phyloP scores from a whole-genome alignment of 2,888 invertebrate species.

The Odontothrips loti region DNA sequence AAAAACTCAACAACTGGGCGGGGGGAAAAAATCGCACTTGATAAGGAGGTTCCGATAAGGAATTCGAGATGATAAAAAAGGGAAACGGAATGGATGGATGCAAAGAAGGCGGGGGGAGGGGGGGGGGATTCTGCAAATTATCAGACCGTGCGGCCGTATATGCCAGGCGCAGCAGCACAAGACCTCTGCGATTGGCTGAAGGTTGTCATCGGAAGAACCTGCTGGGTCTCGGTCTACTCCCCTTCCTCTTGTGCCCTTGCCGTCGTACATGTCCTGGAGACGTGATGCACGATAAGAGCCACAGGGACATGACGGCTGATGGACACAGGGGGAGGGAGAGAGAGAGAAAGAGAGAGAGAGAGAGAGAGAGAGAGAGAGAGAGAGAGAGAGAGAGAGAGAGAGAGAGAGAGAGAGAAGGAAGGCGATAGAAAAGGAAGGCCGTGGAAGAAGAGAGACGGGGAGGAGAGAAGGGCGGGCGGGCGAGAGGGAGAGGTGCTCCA shows the following conservation, averaged over 20 bases:
- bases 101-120: too few relatives aligned
- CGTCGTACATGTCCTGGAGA: background rate
- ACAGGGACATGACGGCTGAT: background rate
- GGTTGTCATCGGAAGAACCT: background rate
- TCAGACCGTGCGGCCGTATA: background rate
- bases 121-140: background rate
- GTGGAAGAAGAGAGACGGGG: background rate
- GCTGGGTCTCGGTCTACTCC: background rate
- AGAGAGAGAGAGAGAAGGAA: slow-evolving; percentile 8
- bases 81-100: too few relatives aligned
- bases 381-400: slow-evolving; percentile 21
- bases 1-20: too few relatives aligned
- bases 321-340: background rate
- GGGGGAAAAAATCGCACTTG: too few relatives aligned
- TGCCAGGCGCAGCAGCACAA: background rate
- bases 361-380: slow-evolving; percentile 24
- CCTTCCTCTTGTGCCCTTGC: background rate
- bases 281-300: slow-evolving; percentile 7
- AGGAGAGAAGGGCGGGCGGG: background rate
- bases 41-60: too few relatives aligned
- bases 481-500: background rate
- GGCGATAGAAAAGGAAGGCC: background rate
- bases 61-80: too few relatives aligned
- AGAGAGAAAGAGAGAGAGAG: background rate
- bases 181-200: background rate